Conservation (phyloP, 2,888 invertebrate genomes). For the Pristionchus entomophagus region DNA sequence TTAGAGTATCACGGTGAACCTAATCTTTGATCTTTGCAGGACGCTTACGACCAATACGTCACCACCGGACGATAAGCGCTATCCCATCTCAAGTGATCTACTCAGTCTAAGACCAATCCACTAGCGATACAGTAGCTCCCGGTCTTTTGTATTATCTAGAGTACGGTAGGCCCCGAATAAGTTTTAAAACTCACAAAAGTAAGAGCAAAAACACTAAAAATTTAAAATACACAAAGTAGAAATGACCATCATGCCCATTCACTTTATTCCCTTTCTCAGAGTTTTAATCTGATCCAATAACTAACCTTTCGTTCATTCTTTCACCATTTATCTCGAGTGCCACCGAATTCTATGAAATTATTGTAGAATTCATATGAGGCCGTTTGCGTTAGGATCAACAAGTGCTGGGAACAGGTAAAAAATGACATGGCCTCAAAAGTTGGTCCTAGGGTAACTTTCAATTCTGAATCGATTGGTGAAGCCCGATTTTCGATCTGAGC, state of each 20-base stretch:
- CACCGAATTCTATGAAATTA: constrained; percentile 30
- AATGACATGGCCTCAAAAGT: no score
- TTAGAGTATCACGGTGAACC: not conserved
- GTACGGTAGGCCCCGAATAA: constrained; percentile 13
- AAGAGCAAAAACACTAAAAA: no score
- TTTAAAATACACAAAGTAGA: no score
- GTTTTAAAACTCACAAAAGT: no score
- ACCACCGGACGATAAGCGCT: constrained; percentile 50
- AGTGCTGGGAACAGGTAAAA: no score
- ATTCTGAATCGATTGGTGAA: no score
- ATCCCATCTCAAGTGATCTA: not conserved
- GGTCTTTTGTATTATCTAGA: constrained; percentile 7
- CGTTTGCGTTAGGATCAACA: no score
- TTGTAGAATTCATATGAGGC: no score
- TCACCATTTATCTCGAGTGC: constrained; percentile 6
- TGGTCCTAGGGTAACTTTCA: no score
- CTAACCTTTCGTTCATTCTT: not conserved
- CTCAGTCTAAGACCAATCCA: not conserved
- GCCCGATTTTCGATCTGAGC: no score
- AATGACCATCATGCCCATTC: constrained; percentile 17
- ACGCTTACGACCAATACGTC: constrained; percentile 74
- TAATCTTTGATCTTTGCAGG: constrained; percentile 44
- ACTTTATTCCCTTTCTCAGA: constrained; percentile 20
- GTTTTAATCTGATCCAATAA: not conserved
- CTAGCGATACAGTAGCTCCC: not conserved